phyloP scores from a whole-genome alignment of 2,797 vertebrate genomes.

The Lepilemur septentrionalis region DNA sequence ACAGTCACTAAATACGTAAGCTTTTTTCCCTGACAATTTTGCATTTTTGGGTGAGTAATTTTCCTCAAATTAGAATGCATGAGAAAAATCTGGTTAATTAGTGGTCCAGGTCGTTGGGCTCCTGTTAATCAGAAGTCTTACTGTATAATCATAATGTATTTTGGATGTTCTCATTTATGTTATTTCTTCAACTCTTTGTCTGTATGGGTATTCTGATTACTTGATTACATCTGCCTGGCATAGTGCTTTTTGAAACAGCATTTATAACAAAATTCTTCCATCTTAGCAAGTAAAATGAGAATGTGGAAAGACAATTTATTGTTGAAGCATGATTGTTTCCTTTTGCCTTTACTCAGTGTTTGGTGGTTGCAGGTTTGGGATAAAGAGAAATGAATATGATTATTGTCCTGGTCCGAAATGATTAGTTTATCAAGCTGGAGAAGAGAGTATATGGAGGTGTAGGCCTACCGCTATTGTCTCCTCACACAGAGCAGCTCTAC shows the following conservation, averaged over 20 bases:
- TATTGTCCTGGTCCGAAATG: not conserved
- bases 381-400: not conserved
- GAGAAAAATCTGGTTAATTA: slow-evolving; percentile 49
- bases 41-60: slow-evolving; percentile 41
- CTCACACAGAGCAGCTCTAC: not conserved
- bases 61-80: slow-evolving; percentile 51
- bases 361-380: not conserved
- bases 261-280: slow-evolving; percentile 26
- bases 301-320: not conserved
- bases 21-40: slow-evolving; percentile 42
- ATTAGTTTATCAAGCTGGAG: not conserved
- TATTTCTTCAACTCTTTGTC: slow-evolving; percentile 26
- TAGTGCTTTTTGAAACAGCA: slow-evolving; percentile 44
- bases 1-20: slow-evolving; percentile 41
- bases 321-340: not conserved
- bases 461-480: not conserved
- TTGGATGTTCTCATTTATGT: slow-evolving; percentile 59
- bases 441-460: not conserved
- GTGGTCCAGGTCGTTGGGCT: not conserved
- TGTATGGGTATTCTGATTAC: slow-evolving; percentile 39
- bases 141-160: slow-evolving; percentile 47
- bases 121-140: slow-evolving; percentile 55
- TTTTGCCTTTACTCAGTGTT: not conserved
- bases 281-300: slow-evolving; percentile 54
- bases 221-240: slow-evolving; percentile 48